Evolutionary conservation across 64 coral and sea anemone genomes (phyloP).

Genomic region (Montipora sp.): DNA sequence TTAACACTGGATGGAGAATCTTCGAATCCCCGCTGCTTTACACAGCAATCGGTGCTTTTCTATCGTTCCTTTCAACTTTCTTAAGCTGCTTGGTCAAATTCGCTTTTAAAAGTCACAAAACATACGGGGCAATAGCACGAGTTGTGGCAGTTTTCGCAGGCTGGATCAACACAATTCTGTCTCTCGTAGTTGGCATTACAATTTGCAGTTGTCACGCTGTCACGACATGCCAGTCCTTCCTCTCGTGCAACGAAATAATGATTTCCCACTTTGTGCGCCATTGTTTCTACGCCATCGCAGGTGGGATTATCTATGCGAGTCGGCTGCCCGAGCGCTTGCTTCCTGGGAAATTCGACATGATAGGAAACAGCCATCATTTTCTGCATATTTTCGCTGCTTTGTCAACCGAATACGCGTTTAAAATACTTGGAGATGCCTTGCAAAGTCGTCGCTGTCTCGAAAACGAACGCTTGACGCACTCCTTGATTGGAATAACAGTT

Average conservation of each 20-base stretch:
- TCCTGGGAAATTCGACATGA: conserved; percentile 54
- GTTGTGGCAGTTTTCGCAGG: conserved; percentile 17
- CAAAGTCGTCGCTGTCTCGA: neutral
- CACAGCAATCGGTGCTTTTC: conserved; percentile 19
- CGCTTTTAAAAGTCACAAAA: neutral
- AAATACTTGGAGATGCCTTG: conserved; percentile 15
- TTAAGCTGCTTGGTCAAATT: conserved; percentile 28
- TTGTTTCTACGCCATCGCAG: conserved; percentile 5
- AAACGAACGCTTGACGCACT: conserved; percentile 1
- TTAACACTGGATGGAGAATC: conserved; percentile 44
- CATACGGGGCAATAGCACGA: neutral
- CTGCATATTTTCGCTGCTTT: conserved; percentile 40
- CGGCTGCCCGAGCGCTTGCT: conserved; percentile 35
- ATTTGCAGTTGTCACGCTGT: conserved; percentile 27
- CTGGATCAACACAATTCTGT: conserved; percentile 15
- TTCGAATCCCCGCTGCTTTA: conserved; percentile 52
- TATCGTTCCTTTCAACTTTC: conserved; percentile 61
- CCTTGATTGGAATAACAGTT: conserved; percentile 2
- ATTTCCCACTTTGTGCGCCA: conserved; percentile 44
- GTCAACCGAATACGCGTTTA: conserved; percentile 41
- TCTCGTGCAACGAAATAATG: conserved; percentile 7
- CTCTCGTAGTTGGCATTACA: conserved; percentile 31
- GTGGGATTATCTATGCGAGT: conserved; percentile 16
- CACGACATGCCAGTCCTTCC: conserved; percentile 37
- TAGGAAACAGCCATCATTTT: conserved; percentile 63